These are phyloP conservation scores for Danio tinwini DNA, from an alignment of 2,797 vertebrate genomes.

Conservation along the genomic window DNA sequence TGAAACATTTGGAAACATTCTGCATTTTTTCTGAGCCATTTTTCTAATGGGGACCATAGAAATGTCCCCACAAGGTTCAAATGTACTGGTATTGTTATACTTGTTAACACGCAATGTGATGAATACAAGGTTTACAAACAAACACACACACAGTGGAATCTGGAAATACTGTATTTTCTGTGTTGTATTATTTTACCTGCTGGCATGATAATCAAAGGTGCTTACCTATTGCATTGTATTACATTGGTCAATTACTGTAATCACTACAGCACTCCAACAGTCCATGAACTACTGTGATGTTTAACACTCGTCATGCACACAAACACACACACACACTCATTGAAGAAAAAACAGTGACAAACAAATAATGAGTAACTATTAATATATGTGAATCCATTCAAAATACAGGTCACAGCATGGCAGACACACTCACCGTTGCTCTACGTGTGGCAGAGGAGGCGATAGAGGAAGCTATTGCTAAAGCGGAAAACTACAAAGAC, in stretches of 20 bases:
- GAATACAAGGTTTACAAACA: no score
- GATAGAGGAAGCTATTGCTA: constrained; percentile 94
- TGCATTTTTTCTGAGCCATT: no score
- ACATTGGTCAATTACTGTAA: constrained; percentile 34
- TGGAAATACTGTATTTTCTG: not conserved
- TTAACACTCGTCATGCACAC: not conserved
- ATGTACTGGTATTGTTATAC: no score
- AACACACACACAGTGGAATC: not conserved
- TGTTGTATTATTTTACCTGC: not conserved
- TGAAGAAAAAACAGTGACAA: not conserved
- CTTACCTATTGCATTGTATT: not conserved
- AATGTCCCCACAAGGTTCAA: not conserved
- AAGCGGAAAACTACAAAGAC: constrained; percentile 92
- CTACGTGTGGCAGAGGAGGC: constrained; percentile 96
- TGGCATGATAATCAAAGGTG: constrained; percentile 10
- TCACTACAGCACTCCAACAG: constrained; percentile 1
- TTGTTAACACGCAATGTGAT: no score
- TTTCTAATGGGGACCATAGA: no score
- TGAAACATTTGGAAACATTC: no score
- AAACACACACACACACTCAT: constrained; percentile 28
- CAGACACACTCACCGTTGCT: constrained; percentile 94
- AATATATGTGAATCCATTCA: constrained; percentile 48
- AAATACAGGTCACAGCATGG: constrained; percentile 90
- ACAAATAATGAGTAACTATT: not conserved
- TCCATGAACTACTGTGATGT: constrained; percentile 12